phyloP scores from a whole-genome alignment of 92 coral and sea anemone genomes.

The Phenganax marumi region DNA sequence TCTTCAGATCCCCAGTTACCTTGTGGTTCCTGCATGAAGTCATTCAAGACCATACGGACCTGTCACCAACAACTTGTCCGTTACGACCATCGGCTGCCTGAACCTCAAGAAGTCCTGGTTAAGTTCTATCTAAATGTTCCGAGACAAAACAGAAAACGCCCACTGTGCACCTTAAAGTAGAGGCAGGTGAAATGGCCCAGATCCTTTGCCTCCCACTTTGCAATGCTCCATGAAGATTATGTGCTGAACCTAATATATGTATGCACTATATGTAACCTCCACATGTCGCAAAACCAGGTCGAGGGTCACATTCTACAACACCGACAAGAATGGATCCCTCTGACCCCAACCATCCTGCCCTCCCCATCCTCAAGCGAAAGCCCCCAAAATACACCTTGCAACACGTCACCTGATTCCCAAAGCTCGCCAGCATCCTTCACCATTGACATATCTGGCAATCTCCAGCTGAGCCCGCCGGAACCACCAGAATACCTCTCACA shows the following conservation, averaged over 20 bases:
- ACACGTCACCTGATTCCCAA: no score
- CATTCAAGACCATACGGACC: background rate
- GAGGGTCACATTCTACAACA: no score
- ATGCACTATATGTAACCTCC: background rate
- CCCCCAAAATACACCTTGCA: no score
- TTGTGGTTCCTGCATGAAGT: background rate
- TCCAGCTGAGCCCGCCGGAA: no score
- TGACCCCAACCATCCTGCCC: no score
- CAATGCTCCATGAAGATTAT: background rate
- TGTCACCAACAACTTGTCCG: background rate
- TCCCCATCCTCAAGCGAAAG: no score
- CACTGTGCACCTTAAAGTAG: background rate
- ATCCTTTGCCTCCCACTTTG: background rate
- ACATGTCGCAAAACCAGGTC: background rate
- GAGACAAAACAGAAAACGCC: background rate
- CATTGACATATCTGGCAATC: no score
- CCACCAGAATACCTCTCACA: no score
- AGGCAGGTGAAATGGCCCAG: background rate
- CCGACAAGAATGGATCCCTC: no score
- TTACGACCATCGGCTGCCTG: background rate
- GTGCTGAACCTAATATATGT: background rate
- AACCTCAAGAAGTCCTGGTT: background rate
- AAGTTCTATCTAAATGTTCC: background rate
- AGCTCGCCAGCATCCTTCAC: no score
- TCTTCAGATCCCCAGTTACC: background rate